Percentiles rank a stretch among this genome's conserved stretches.
Evolutionary conservation across 2,113 vertebrate genomes (phyloP).

Genomic region (Anguilla rostrata): DNA sequence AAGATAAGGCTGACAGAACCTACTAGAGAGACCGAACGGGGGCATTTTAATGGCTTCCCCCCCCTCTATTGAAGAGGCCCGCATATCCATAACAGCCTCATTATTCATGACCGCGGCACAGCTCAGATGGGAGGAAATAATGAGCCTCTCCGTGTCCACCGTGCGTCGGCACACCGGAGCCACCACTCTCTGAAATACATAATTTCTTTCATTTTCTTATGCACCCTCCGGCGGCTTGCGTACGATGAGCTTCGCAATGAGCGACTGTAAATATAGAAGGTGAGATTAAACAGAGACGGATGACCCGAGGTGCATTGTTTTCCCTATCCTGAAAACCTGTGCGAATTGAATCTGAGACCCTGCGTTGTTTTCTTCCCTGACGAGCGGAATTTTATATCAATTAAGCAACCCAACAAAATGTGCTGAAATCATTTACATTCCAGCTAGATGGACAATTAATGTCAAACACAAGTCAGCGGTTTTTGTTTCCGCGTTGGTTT

Average conservation of each 20-base stretch:
- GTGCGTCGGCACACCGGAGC: constrained; percentile 55
- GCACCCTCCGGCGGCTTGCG: background rate
- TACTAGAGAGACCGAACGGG: constrained; percentile 35
- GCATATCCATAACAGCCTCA: constrained; percentile 72
- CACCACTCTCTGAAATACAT: constrained; percentile 51
- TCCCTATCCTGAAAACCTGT: background rate
- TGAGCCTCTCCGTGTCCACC: constrained; percentile 56
- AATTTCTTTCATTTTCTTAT: background rate
- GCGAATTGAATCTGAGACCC: too few relatives aligned
- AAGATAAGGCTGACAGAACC: constrained; percentile 27
- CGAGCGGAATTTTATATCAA: background rate
- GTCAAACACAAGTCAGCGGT: too few relatives aligned
- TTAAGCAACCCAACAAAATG: background rate
- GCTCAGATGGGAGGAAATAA: constrained; percentile 48
- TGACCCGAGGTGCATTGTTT: background rate
- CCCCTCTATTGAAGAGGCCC: constrained; percentile 40
- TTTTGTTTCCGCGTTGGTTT: too few relatives aligned
- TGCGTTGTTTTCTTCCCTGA: background rate
- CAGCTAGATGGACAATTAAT: background rate
- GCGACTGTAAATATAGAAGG: background rate
- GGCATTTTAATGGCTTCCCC: constrained; percentile 52
- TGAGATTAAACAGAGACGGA: background rate
- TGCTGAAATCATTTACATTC: background rate
- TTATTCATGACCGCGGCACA: constrained; percentile 64
- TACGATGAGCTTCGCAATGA: background rate